A percentile compares a stretch with the other conserved stretches of the same genome.
phyloP scores from a whole-genome alignment of 2,888 invertebrate genomes.

The Amiota communis region DNA sequence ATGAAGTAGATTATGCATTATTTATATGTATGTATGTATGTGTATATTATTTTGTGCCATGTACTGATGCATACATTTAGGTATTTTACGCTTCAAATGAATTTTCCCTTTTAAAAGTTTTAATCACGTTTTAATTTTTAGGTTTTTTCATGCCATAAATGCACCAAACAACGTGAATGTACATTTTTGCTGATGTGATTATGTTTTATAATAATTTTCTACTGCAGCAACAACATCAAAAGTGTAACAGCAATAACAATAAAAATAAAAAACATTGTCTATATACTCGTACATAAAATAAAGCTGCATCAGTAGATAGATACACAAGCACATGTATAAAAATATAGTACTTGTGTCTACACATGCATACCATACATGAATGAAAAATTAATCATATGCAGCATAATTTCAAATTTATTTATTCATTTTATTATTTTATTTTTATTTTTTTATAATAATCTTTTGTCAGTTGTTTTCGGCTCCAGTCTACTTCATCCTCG shows the following conservation, averaged over 20 bases:
- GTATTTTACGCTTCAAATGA: slow-evolving; percentile 31
- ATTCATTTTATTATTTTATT: neutral
- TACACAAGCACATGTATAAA: no score
- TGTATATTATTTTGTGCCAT: neutral
- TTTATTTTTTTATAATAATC: neutral
- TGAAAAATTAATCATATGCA: slow-evolving; percentile 27
- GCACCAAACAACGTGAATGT: neutral
- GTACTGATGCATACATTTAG: slow-evolving; percentile 39
- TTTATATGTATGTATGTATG: neutral
- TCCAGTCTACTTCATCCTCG: no score
- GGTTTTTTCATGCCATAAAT: neutral
- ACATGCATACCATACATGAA: neutral
- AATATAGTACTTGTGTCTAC: no score
- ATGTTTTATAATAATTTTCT: slow-evolving; percentile 55
- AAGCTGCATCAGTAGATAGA: no score
- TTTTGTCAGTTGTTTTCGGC: no score
- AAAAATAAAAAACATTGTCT: no score
- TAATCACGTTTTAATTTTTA: neutral
- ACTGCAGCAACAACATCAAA: slow-evolving; percentile 35
- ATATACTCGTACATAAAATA: no score
- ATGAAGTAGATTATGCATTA: slow-evolving; percentile 11
- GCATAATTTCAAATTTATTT: slow-evolving; percentile 9
- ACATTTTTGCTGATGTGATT: slow-evolving; percentile 45
- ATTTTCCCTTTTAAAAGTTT: slow-evolving; percentile 13
- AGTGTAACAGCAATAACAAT: slow-evolving; percentile 37